Evolutionary conservation across 2,888 invertebrate species (phyloP).

Genomic region (Meloe dianella): DNA sequence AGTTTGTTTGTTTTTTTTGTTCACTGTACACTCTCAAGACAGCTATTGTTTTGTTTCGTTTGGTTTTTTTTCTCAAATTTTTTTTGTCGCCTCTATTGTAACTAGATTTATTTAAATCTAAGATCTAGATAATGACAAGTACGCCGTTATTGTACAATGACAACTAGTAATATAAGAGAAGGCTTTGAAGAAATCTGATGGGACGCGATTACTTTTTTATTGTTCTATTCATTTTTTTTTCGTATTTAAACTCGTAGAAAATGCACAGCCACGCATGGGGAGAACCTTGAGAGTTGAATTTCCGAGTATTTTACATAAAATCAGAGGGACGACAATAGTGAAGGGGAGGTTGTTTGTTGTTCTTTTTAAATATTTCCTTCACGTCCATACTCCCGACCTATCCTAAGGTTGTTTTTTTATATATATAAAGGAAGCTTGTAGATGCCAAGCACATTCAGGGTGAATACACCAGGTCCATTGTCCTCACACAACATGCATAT

Average conservation of each 20-base stretch:
- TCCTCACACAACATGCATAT: conserved; percentile 33
- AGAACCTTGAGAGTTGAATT: not conserved
- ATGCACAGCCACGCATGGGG: conserved; percentile 2
- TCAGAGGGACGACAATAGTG: not conserved
- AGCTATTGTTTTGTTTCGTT: not conserved
- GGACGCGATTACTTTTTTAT: not conserved
- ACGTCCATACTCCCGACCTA: conserved; percentile 51
- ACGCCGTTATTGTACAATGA: not conserved
- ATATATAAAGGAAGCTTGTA: conserved; percentile 38
- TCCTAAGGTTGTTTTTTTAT: conserved; percentile 44
- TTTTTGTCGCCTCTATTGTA: not conserved
- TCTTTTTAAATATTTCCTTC: conserved; percentile 43
- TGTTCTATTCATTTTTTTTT: not conserved
- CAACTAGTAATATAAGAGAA: not conserved
- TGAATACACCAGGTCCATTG: conserved; percentile 52
- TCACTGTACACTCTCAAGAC: not conserved
- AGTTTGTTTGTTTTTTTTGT: too few species aligned
- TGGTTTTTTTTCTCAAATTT: too few species aligned
- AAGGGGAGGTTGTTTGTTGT: not conserved
- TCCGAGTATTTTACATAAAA: conserved; percentile 8
- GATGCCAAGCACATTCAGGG: conserved; percentile 51
- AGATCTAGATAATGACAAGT: not conserved
- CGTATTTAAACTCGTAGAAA: not conserved
- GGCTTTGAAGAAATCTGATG: not conserved
- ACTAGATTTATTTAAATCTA: not conserved